phyloP scores from a whole-genome alignment of 2,113 vertebrate species.

The Psammodynastes pulverulentus region DNA sequence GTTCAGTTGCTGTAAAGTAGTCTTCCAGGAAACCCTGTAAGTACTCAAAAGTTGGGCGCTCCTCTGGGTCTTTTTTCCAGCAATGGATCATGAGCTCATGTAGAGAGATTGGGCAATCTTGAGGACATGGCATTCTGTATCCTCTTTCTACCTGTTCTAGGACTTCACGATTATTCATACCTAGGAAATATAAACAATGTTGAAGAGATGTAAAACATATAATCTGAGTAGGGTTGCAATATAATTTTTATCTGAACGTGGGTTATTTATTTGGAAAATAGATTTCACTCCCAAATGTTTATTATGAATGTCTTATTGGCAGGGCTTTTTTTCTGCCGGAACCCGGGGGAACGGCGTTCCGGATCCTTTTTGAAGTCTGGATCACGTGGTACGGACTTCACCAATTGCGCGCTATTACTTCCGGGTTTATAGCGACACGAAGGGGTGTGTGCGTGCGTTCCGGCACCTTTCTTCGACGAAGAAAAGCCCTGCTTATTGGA shows the following conservation, averaged over 20 bases:
- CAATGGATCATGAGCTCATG: conserved; percentile 98
- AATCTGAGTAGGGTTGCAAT: not conserved
- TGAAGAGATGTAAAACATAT: not conserved
- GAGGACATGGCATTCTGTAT: conserved; percentile 93
- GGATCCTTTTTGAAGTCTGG: too few species aligned
- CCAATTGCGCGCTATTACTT: too few species aligned
- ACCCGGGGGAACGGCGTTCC: too few species aligned
- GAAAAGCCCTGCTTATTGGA: too few species aligned
- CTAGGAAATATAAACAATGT: conserved; percentile 62
- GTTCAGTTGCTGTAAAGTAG: conserved; percentile 98
- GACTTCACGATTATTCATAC: conserved; percentile 98
- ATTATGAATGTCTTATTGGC: not conserved
- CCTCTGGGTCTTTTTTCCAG: conserved; percentile 98
- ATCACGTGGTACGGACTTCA: too few species aligned
- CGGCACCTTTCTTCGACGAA: too few species aligned
- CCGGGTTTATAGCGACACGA: too few species aligned
- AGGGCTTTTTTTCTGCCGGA: too few species aligned
- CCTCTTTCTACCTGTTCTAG: conserved; percentile 97
- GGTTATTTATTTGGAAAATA: not conserved
- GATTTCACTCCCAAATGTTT: not conserved
- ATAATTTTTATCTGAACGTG: not conserved
- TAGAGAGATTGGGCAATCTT: conserved; percentile 93
- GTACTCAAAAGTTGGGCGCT: conserved; percentile 96
- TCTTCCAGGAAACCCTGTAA: conserved; percentile 98
- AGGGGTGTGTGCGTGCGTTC: too few species aligned